Evolutionary conservation across 1,140 invertebrate species (phyloP).

Genomic region (Zophobas atratus): DNA sequence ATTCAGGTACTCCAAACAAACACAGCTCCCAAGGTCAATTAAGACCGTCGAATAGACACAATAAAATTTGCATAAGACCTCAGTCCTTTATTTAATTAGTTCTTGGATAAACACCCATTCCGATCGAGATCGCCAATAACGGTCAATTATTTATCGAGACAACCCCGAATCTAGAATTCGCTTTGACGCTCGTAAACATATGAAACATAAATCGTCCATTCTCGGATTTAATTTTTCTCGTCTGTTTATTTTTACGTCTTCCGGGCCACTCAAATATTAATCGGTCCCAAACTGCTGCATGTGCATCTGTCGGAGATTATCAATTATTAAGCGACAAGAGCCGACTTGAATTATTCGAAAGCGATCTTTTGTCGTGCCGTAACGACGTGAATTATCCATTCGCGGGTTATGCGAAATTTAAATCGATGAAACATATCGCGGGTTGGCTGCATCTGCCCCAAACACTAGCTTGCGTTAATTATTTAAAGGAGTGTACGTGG

Average conservation of each 20-base stretch:
- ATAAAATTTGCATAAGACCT: slow-evolving; percentile 30
- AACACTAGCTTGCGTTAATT: too few species aligned
- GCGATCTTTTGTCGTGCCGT: too few species aligned
- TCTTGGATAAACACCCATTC: slow-evolving; percentile 15
- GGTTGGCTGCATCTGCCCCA: too few species aligned
- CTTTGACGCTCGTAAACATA: slow-evolving; percentile 7
- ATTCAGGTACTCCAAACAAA: slow-evolving; percentile 22
- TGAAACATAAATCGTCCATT: slow-evolving; percentile 1
- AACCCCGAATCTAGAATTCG: neutral
- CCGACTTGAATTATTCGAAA: too few species aligned
- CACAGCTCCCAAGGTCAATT: slow-evolving; percentile 30
- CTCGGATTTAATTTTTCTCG: slow-evolving; percentile 10
- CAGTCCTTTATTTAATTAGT: slow-evolving; percentile 28
- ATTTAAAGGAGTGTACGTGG: too few species aligned
- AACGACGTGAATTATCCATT: too few species aligned
- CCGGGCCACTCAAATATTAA: neutral
- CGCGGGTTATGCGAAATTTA: too few species aligned
- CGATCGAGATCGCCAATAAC: slow-evolving; percentile 1
- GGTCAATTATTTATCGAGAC: slow-evolving; percentile 6
- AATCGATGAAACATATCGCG: too few species aligned
- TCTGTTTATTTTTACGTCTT: slow-evolving; percentile 18
- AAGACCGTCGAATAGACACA: slow-evolving; percentile 24
- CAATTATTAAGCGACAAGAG: too few species aligned
- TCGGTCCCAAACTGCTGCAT: neutral
- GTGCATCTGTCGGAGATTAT: neutral